Conservation (phyloP, 2,113 vertebrate species). For the Ariopsis seemanni region DNA sequence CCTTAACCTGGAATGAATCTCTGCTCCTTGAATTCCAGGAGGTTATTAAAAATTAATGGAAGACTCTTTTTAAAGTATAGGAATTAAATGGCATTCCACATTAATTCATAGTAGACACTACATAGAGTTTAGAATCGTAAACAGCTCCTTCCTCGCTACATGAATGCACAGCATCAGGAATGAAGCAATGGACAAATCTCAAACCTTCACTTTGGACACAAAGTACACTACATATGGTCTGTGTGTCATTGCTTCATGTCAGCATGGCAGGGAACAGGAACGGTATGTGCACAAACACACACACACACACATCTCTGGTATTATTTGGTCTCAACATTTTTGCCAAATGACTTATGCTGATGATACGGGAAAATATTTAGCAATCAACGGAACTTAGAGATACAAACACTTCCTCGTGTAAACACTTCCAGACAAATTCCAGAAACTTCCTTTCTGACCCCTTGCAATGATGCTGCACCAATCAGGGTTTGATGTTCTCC, state of each 20-base stretch:
- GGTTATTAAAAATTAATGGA: not conserved
- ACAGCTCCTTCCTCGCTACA: not conserved
- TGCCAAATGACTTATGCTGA: slow-evolving; percentile 7
- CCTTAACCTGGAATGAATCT: not conserved
- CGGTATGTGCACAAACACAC: not conserved
- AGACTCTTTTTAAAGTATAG: too few species aligned
- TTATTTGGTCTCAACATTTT: slow-evolving; percentile 4
- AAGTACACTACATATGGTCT: not conserved
- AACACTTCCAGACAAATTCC: slow-evolving; percentile 9
- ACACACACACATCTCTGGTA: not conserved
- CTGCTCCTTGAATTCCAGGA: not conserved
- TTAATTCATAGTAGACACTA: not conserved
- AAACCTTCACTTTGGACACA: not conserved
- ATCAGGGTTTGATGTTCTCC: slow-evolving; percentile 9
- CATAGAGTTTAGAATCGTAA: not conserved
- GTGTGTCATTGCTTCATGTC: not conserved
- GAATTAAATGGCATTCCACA: not conserved
- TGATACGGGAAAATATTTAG: slow-evolving; percentile 9
- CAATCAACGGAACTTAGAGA: not conserved
- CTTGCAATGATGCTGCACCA: not conserved
- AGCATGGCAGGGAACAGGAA: not conserved
- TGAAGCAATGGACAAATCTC: not conserved
- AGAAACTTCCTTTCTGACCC: slow-evolving; percentile 9
- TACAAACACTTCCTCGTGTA: not conserved
- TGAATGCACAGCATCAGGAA: not conserved